Base-by-base conservation (phyloP, 1,140 invertebrate species). In the Bradynema listronoti region DNA sequence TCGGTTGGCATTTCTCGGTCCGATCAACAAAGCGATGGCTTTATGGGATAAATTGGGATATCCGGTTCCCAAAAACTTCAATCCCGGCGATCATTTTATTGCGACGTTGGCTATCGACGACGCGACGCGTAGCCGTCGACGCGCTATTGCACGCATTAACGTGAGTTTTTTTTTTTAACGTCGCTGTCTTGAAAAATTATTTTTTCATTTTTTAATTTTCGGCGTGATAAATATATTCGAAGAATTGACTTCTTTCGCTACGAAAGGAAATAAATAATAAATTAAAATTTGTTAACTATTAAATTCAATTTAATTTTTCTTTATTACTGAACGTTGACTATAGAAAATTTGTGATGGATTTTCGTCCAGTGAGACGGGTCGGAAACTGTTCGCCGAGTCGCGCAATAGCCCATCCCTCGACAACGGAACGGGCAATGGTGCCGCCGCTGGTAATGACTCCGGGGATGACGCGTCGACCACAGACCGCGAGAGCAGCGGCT, bases 11-110 rank as follows among this genome's bases (percentile, higher is more conserved):
- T 96, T 89, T 78, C 83, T 93, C 56, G 92, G 93, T 16, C 85
- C 86, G 2, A 83, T 86, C 1, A 83, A 84, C 34, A 85, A 88
- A 69, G 66, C 66, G 14, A 67, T 54, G 30, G n/a, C 19, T 24
- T 47, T 61, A 11, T 61, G 47, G 47, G 47, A 50, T 65, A 82
- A 80, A 14, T 69, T 79, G 24, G 80, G 80, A 39, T 78, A 79
- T 45, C 75, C 69, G 0, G 83, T 82, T 65, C 84, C 84, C 0
- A 61, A 68, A 1, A 93, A 94, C 75, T 95, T 90, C 79, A 96
- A 95, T 77, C 91, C 91, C 6, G 91, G 90, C 0, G 92, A 97
- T 80, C 91, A 89, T 78, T 94, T 88, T 78, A 87, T 96, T n/a
- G 86, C 90, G 75, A 84, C 88, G 4, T 79, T 96, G 56, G 90